phyloP scores from a whole-genome alignment of 2,888 invertebrate species.

The Plagodis dolabraria region DNA sequence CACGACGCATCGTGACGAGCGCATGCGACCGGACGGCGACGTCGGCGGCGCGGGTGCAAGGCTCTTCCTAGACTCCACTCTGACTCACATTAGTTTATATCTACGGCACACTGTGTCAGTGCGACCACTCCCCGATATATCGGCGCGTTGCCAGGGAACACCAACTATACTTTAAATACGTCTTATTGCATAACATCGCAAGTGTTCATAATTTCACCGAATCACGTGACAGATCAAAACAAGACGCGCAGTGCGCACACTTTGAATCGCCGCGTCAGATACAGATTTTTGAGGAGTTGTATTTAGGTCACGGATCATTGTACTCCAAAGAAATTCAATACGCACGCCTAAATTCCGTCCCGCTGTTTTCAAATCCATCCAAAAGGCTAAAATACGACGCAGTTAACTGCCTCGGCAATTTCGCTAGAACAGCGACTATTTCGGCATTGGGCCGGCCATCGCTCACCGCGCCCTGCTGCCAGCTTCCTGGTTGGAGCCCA shows the following conservation, averaged over 20 bases:
- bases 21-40: constrained; percentile 25
- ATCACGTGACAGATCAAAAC: neutral
- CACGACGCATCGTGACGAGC: constrained; percentile 26
- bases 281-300: too few species aligned
- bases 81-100: constrained; percentile 28
- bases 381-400: constrained; percentile 7
- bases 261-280: too few species aligned
- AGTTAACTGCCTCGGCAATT: constrained; percentile 17
- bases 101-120: constrained; percentile 8
- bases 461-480: constrained; percentile 43
- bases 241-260: too few species aligned
- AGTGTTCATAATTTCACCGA: neutral
- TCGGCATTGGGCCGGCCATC: constrained; percentile 48
- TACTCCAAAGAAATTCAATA: too few species aligned
- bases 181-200: neutral
- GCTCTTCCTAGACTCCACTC: constrained; percentile 40
- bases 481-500: constrained; percentile 70
- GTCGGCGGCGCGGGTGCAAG: constrained; percentile 49
- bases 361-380: neutral
- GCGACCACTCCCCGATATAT: constrained; percentile 19
- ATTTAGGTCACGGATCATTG: too few species aligned
- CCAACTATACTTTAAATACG: neutral
- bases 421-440: constrained; percentile 50
- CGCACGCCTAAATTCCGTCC: too few species aligned
- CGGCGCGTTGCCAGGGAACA: constrained; percentile 15